phyloP scores from a whole-genome alignment of 2,797 vertebrate genomes.

The Trichosurus vulpecula region DNA sequence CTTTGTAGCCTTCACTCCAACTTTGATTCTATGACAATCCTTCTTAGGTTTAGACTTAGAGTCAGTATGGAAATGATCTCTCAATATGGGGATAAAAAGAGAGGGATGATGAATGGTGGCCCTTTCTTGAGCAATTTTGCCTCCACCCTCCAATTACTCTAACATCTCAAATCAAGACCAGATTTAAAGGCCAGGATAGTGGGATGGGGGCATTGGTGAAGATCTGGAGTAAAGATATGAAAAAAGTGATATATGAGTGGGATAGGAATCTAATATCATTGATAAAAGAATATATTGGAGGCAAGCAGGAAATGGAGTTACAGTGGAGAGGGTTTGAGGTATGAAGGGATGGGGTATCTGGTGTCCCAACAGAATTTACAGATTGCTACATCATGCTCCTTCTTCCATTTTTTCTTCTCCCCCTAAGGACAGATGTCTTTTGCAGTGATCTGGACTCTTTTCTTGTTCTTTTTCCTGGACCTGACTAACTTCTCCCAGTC shows the following conservation, averaged over 20 bases:
- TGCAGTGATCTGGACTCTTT: neutral
- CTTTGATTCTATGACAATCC: neutral
- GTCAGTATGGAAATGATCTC: neutral
- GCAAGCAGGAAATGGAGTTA: neutral
- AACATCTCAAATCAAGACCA: neutral
- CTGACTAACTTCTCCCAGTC: neutral
- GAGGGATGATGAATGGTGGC: neutral
- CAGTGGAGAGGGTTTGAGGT: neutral
- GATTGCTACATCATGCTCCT: neutral
- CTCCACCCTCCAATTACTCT: neutral
- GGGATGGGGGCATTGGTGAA: neutral
- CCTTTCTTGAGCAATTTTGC: neutral
- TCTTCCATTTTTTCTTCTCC: neutral
- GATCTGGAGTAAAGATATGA: neutral
- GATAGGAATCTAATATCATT: neutral
- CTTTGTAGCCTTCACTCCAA: neutral
- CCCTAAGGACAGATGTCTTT: neutral
- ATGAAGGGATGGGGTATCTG: neutral
- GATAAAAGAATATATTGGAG: neutral
- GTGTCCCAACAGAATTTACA: neutral
- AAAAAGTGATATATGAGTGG: neutral
- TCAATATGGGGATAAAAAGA: neutral
- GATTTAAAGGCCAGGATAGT: neutral
- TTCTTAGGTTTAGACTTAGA: neutral
- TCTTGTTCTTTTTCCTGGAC: constrained; percentile 13